Conservation (phyloP, 2,888 invertebrate species). For the Drosophila cognata region DNA sequence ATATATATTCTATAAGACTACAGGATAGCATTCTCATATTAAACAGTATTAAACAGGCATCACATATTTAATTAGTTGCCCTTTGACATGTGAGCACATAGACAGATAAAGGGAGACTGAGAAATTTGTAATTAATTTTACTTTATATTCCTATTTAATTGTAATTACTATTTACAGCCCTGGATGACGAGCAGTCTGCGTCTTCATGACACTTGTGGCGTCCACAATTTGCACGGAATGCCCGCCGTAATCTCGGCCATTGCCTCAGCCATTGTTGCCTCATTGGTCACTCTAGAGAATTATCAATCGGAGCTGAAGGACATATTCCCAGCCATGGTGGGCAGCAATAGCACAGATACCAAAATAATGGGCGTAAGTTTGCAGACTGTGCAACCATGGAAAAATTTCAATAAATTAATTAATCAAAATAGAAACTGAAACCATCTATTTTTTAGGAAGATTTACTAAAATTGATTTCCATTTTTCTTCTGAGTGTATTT, state of each 20-base stretch:
- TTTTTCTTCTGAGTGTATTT: background rate
- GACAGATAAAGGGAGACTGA: background rate
- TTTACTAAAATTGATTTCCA: background rate
- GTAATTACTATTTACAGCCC: slow-evolving; percentile 70
- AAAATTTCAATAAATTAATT: no score
- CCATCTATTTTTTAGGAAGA: background rate
- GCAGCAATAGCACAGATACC: slow-evolving; percentile 63
- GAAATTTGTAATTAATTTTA: slow-evolving; percentile 10
- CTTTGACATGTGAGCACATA: background rate
- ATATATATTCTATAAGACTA: no score
- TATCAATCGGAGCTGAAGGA: slow-evolving; percentile 88
- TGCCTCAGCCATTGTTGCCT: slow-evolving; percentile 91
- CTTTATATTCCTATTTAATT: background rate
- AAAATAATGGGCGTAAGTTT: slow-evolving; percentile 81
- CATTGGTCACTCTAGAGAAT: slow-evolving; percentile 87
- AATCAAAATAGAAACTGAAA: background rate
- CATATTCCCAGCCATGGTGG: slow-evolving; percentile 87
- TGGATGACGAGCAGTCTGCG: slow-evolving; percentile 80
- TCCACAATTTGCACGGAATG: slow-evolving; percentile 98
- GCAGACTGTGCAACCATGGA: no score
- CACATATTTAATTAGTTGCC: background rate
- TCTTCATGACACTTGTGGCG: slow-evolving; percentile 90
- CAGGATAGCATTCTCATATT: no score
- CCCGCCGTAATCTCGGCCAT: slow-evolving; percentile 95
- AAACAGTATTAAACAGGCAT: background rate